Evolutionary conservation across 2,888 invertebrate genomes (phyloP), one percentile per base, ranked within the genome.

Genomic region (Carpatolechia fugitivella): DNA sequence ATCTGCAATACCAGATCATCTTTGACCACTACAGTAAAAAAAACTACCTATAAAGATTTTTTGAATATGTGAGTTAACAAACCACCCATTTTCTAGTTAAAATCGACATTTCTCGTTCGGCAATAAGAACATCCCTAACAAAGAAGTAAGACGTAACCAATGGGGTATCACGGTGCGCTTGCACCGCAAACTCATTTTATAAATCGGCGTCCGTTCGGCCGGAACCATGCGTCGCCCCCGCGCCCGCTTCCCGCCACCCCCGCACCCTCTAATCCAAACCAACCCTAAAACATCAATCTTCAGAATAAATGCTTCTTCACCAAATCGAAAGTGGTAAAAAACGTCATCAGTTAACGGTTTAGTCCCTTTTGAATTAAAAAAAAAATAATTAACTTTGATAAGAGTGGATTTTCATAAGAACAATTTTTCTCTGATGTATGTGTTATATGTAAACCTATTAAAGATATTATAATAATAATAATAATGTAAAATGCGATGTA

Each of bases 181-280:
- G 88, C 86, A 85, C 89, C 88, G 82, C 90, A 89, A 89, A 89
- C 90, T 89, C 89, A 87, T 89, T 89, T 88, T 87, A 85, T 89
- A 89, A 89, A 89, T 89, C 88, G 89, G 70, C 73, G 83, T 73
- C 74, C 83, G 75, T 68, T 82, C 82, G 81, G 68, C 84, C 88
- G 88, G 88, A 89, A 88, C 86, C 83, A 83, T 80, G 84, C 84
- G 82, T 82, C 76, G 83, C 79, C 86, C 85, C 84, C 76, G 75
- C 70, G 65, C 60, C 67, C 74, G 70, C 76, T 71, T 71, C 69
- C 70, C 44, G 3, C 84, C 83, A 75, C 76, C 71, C 66, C 60
- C 66, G 72, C 71, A 76, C 73, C 72, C 70, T 69, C 73, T 4
- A 24, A 4, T 69, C 74, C 73, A 71, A 68, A 55, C 46, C 55